phyloP scores from a whole-genome alignment of 2,888 invertebrate species.

The Osmoderma eremita region DNA sequence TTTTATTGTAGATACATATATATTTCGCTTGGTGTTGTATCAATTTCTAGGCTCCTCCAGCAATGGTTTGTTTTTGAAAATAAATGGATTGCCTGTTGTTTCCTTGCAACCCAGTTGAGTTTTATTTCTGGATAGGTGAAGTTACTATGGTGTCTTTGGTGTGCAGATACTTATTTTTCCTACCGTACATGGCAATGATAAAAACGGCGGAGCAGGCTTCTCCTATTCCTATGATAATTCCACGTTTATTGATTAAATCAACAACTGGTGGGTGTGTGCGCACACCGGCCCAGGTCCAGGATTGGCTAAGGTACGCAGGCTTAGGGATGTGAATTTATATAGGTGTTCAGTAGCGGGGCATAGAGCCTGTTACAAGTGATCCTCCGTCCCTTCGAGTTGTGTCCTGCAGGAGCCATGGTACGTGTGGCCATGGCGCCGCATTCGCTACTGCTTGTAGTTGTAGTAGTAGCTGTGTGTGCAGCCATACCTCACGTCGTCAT shows the following conservation, averaged over 20 bases:
- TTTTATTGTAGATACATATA: too few relatives aligned
- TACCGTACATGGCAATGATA: too few relatives aligned
- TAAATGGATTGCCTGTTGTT: too few relatives aligned
- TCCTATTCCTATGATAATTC: conserved; percentile 14
- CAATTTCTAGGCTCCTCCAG: too few relatives aligned
- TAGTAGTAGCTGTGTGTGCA: conserved; percentile 72
- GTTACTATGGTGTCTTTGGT: too few relatives aligned
- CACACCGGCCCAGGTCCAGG: conserved; percentile 48
- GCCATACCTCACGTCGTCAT: conserved; percentile 73
- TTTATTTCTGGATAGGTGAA: too few relatives aligned
- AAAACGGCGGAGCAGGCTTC: not conserved
- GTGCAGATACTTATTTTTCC: too few relatives aligned
- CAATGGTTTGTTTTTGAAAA: too few relatives aligned
- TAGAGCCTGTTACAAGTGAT: conserved; percentile 56
- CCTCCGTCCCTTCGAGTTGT: conserved; percentile 55
- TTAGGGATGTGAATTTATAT: conserved; percentile 48
- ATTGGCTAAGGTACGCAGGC: conserved; percentile 55
- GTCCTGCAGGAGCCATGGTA: conserved; percentile 61
- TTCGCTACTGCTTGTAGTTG: conserved; percentile 62
- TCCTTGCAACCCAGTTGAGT: too few relatives aligned
- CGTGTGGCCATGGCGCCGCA: conserved; percentile 60
- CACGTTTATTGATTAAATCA: conserved; percentile 53
- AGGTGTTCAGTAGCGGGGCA: conserved; percentile 50
- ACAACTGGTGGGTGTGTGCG: conserved; percentile 57
- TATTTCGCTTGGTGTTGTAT: too few relatives aligned